Evolutionary conservation across 1,140 invertebrate species (phyloP).

Genomic region (Riptortus pedestris): DNA sequence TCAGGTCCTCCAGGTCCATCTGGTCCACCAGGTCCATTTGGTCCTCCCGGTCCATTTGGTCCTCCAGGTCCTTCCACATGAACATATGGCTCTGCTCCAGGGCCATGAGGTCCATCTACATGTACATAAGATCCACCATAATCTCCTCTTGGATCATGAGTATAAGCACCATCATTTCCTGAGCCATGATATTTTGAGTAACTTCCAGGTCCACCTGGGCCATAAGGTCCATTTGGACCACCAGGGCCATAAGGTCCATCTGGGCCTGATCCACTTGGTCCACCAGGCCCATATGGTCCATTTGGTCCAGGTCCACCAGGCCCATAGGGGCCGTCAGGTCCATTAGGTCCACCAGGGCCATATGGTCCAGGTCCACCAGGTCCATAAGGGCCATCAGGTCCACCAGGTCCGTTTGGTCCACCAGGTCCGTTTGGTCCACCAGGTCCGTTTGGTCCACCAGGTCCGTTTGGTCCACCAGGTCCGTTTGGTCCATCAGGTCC

Average conservation of each 20-base stretch:
- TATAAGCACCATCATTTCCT: slow-evolving; percentile 30
- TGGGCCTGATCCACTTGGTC: slow-evolving; percentile 10
- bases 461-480: background rate
- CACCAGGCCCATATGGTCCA: slow-evolving; percentile 16
- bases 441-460: background rate
- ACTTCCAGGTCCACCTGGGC: background rate
- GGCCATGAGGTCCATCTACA: slow-evolving; percentile 35
- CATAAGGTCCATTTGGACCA: slow-evolving; percentile 5
- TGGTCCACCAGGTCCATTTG: slow-evolving; percentile 5
- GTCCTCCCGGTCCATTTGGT: background rate
- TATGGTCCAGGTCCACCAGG: slow-evolving; percentile 6
- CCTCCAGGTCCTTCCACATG: slow-evolving; percentile 31
- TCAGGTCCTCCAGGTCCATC: background rate
- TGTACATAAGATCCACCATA: slow-evolving; percentile 36
- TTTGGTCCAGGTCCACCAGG: slow-evolving; percentile 34
- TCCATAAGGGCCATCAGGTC: background rate
- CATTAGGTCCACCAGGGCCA: background rate
- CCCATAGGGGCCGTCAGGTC: slow-evolving; percentile 29
- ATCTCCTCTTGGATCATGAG: slow-evolving; percentile 31
- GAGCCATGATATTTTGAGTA: too few species aligned
- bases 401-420: slow-evolving; percentile 14
- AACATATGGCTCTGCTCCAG: slow-evolving; percentile 33
- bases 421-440: slow-evolving; percentile 13
- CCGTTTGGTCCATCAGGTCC: slow-evolving; percentile 5
- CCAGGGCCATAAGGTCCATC: background rate